Percentiles rank a stretch among this genome's conserved stretches.
These are phyloP conservation scores for Momotus momota DNA, from an alignment of 2,797 vertebrate species.

Conservation along the genomic window DNA sequence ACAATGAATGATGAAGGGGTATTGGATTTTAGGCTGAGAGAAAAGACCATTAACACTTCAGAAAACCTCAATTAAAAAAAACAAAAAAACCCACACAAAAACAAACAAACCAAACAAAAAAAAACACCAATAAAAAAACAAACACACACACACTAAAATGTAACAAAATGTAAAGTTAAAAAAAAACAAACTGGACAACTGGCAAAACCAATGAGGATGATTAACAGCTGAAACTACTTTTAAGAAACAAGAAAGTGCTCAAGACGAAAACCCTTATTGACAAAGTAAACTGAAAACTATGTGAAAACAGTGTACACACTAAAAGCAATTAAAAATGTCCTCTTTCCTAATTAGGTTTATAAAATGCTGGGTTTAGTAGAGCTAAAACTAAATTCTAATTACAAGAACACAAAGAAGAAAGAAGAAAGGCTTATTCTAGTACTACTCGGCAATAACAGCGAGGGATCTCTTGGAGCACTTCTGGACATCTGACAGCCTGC, in stretches of 20 bases:
- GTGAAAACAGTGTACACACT: neutral
- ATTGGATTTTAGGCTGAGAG: neutral
- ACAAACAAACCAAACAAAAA: neutral
- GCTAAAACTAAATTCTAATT: neutral
- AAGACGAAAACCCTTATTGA: neutral
- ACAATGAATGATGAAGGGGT: neutral
- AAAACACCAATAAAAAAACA: no score
- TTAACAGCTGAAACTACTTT: neutral
- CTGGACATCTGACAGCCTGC: neutral
- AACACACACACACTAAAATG: neutral
- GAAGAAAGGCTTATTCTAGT: neutral
- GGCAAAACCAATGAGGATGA: neutral
- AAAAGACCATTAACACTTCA: neutral
- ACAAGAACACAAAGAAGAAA: neutral
- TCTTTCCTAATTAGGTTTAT: neutral
- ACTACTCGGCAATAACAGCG: neutral
- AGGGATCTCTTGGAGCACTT: neutral
- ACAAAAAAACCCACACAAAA: neutral
- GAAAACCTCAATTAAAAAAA: neutral
- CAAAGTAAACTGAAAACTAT: neutral
- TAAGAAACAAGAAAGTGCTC: neutral
- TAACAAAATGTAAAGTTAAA: neutral
- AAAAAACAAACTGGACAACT: neutral
- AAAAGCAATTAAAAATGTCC: neutral
- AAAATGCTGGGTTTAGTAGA: neutral